Conservation (phyloP, 2,888 invertebrate species). For the Platynereis dumerilii region DNA sequence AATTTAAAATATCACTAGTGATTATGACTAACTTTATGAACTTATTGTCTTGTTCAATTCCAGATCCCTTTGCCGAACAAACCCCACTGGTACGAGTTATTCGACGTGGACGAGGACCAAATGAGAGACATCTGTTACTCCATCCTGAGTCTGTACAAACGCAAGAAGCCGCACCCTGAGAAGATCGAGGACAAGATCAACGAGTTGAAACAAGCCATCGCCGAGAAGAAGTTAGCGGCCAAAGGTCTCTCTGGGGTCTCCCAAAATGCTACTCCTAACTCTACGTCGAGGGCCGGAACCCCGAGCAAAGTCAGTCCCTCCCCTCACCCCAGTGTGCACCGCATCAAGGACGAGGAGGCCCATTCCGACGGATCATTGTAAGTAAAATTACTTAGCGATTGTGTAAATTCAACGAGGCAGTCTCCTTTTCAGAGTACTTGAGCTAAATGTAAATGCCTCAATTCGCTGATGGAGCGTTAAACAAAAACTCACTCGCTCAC, state of each 20-base stretch:
- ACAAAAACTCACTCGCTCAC: no score
- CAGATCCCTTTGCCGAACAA: slow-evolving; percentile 78
- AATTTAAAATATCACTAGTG: no score
- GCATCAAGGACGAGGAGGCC: slow-evolving; percentile 44
- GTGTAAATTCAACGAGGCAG: no score
- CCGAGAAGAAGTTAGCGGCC: slow-evolving; percentile 69
- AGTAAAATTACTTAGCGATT: slow-evolving; percentile 7
- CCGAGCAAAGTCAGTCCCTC: slow-evolving; percentile 52
- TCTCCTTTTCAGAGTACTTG: no score
- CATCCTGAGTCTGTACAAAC: slow-evolving; percentile 83
- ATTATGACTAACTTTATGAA: no score
- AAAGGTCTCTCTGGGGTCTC: slow-evolving; percentile 42
- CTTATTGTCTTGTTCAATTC: no score
- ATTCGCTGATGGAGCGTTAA: no score
- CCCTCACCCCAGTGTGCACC: slow-evolving; percentile 41
- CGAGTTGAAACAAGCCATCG: slow-evolving; percentile 75
- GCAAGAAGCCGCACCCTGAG: slow-evolving; percentile 79
- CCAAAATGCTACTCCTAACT: slow-evolving; percentile 54
- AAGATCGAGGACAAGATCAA: slow-evolving; percentile 78
- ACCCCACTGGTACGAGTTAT: slow-evolving; percentile 89
- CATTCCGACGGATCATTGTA: slow-evolving; percentile 22
- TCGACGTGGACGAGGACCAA: slow-evolving; percentile 82
- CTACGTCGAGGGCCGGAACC: slow-evolving; percentile 44
- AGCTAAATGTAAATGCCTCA: no score
- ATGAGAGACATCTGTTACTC: slow-evolving; percentile 83